Evolutionary conservation across 1,140 invertebrate genomes (phyloP).

Genomic region (Cepaea nemoralis): DNA sequence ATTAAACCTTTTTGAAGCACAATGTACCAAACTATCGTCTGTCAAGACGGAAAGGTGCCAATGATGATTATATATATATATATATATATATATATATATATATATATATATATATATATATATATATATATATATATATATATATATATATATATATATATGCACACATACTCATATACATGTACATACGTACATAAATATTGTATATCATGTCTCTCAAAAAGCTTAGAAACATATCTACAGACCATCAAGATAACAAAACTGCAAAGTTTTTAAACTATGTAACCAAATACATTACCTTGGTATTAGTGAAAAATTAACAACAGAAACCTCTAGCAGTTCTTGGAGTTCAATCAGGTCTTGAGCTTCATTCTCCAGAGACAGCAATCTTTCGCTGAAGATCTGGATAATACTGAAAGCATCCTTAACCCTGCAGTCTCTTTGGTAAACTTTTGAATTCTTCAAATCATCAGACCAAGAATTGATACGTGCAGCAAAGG

Average conservation of each 20-base stretch:
- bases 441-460: slow-evolving; percentile 66
- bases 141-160: too few species aligned
- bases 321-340: slow-evolving; percentile 69
- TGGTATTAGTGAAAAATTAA: slow-evolving; percentile 69
- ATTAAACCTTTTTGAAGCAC: too few species aligned
- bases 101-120: too few species aligned
- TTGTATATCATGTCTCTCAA: background rate
- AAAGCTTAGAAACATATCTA: background rate
- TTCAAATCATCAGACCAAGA: slow-evolving; percentile 62
- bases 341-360: slow-evolving; percentile 71
- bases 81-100: too few species aligned
- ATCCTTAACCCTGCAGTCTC: slow-evolving; percentile 63
- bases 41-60: too few species aligned
- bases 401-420: slow-evolving; percentile 66
- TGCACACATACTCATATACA: too few species aligned
- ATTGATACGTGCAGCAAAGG: slow-evolving; percentile 65
- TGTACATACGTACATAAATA: too few species aligned
- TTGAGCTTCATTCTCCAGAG: slow-evolving; percentile 70
- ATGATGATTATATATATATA: too few species aligned
- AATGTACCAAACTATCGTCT: too few species aligned
- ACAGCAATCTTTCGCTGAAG: slow-evolving; percentile 62
- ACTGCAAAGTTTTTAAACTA: background rate
- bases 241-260: background rate
- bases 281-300: slow-evolving; percentile 54
- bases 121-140: too few species aligned